phyloP scores from a whole-genome alignment of 2,113 vertebrate species.

The Ctenomys sociabilis region DNA sequence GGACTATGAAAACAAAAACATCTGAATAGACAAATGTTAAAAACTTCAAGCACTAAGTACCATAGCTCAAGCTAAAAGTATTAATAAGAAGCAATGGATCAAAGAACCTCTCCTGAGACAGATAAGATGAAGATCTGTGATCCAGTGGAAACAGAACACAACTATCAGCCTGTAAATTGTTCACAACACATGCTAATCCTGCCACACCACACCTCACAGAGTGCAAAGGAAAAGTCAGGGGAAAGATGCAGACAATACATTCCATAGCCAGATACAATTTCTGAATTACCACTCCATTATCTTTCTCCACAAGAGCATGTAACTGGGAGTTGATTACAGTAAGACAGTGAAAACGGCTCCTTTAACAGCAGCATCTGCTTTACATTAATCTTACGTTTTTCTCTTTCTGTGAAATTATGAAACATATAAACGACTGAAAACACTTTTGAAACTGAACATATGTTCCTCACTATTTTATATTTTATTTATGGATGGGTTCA shows the following conservation, averaged over 20 bases:
- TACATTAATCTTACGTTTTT: background rate
- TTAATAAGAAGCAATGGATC: background rate
- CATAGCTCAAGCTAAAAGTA: background rate
- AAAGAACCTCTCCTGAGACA: background rate
- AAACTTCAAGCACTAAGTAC: background rate
- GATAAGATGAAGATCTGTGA: background rate
- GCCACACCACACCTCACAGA: background rate
- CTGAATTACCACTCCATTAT: background rate
- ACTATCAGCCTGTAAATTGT: background rate
- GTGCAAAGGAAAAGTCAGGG: background rate
- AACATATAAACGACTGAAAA: background rate
- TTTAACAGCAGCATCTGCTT: background rate
- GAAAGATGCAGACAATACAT: background rate
- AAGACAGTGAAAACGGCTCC: background rate
- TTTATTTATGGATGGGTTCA: slow-evolving; percentile 7
- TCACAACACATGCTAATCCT: slow-evolving; percentile 15
- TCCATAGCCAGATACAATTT: background rate
- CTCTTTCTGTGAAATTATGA: slow-evolving; percentile 26
- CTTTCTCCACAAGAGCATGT: background rate
- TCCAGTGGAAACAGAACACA: background rate
- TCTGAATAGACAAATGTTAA: background rate
- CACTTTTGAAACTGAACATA: slow-evolving; percentile 19
- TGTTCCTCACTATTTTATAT: background rate
- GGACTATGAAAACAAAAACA: slow-evolving; percentile 5
- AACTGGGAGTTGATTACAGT: background rate